Evolutionary conservation across 2,888 invertebrate genomes (phyloP).

Genomic region (Mythimna ferrago): DNA sequence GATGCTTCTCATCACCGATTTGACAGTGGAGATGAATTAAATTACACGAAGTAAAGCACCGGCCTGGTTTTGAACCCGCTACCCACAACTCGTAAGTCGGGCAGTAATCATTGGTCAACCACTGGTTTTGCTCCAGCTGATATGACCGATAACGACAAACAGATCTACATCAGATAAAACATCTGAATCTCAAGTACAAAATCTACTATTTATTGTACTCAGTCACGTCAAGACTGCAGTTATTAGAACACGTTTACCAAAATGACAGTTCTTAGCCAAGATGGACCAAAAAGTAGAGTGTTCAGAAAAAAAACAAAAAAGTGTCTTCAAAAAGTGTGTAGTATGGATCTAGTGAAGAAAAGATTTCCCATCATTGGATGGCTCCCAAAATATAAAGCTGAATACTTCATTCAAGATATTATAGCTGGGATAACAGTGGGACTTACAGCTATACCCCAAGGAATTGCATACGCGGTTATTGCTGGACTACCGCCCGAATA

Average conservation of each 20-base stretch:
- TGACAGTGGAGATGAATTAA: too few relatives aligned
- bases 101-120: too few relatives aligned
- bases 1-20: too few relatives aligned
- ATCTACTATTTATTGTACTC: neutral
- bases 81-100: too few relatives aligned
- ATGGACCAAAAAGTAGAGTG: slow-evolving; percentile 53
- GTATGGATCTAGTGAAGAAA: slow-evolving; percentile 82
- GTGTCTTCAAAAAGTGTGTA: slow-evolving; percentile 78
- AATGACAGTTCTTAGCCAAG: slow-evolving; percentile 42
- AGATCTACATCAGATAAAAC: slow-evolving; percentile 30
- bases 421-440: slow-evolving; percentile 97
- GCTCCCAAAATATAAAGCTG: slow-evolving; percentile 93
- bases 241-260: slow-evolving; percentile 36
- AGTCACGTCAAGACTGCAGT: slow-evolving; percentile 19
- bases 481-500: slow-evolving; percentile 94
- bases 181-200: slow-evolving; percentile 3
- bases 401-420: slow-evolving; percentile 93
- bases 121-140: slow-evolving; percentile 10
- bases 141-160: slow-evolving; percentile 50
- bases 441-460: slow-evolving; percentile 95
- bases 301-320: slow-evolving; percentile 69
- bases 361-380: slow-evolving; percentile 93
- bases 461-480: slow-evolving; percentile 95
- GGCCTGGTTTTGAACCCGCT: too few relatives aligned
- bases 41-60: too few relatives aligned